Percentiles rank a stretch among this genome's conserved stretches.
These are phyloP conservation scores for Leptinotarsa tumamoca DNA, from an alignment of 2,888 invertebrate species.

Conservation along the genomic window DNA sequence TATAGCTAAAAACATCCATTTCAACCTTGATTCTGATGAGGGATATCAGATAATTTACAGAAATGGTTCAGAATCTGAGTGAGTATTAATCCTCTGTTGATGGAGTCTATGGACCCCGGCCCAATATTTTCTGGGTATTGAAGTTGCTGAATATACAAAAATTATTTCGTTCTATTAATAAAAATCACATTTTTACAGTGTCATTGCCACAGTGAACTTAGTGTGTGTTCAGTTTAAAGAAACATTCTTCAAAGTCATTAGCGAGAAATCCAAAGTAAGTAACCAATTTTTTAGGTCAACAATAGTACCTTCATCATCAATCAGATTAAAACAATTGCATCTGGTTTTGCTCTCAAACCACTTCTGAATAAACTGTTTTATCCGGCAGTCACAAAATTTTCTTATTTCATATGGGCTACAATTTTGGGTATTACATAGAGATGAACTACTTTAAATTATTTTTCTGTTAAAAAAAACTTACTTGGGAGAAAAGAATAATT, in stretches of 20 bases:
- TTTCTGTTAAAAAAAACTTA: too few species aligned
- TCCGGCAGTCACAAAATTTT: too few species aligned
- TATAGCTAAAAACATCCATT: neutral
- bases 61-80: slow-evolving; percentile 5
- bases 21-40: neutral
- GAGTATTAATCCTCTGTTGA: neutral
- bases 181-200: slow-evolving; percentile 28
- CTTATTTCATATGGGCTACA: too few species aligned
- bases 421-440: too few species aligned
- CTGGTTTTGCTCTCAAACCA: too few species aligned
- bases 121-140: too few species aligned
- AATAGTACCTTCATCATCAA: neutral
- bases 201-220: slow-evolving; percentile 40
- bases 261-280: slow-evolving; percentile 20
- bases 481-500: too few species aligned
- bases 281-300: neutral
- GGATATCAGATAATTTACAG: slow-evolving; percentile 1
- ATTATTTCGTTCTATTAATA: neutral
- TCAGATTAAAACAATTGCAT: too few species aligned
- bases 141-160: too few species aligned
- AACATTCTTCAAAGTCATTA: slow-evolving; percentile 50
- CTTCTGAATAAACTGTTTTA: too few species aligned
- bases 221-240: slow-evolving; percentile 46
- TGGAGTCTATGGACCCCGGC: neutral
- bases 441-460: too few species aligned